Evolutionary conservation across 2,113 vertebrate genomes (phyloP).

Genomic region (Circaetus cinerascens): DNA sequence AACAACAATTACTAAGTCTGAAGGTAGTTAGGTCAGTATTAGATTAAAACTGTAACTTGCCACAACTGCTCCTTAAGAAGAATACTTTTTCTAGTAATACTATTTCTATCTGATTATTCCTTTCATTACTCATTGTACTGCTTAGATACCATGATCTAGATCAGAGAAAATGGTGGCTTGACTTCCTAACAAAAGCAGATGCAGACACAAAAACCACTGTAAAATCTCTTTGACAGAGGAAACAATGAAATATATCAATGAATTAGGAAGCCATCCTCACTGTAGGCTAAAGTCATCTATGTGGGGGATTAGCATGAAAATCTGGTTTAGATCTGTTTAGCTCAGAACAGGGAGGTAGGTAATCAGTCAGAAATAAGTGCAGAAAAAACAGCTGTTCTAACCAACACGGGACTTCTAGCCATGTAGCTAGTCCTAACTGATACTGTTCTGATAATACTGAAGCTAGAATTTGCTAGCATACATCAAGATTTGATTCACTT

Average conservation of each 20-base stretch:
- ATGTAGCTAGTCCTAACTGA: rapidly evolving
- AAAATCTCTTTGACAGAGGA: neutral
- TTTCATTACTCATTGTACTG: neutral
- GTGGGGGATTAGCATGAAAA: neutral
- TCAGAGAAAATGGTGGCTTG: neutral
- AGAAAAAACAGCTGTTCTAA: neutral
- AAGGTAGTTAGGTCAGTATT: neutral
- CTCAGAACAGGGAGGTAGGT: neutral
- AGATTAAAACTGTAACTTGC: neutral
- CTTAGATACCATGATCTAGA: neutral
- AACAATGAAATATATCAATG: neutral
- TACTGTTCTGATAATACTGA: neutral
- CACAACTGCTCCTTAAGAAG: neutral
- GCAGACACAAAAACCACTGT: neutral
- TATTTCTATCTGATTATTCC: neutral
- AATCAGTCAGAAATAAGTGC: neutral
- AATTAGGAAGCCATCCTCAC: neutral
- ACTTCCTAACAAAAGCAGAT: neutral
- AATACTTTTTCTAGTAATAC: neutral
- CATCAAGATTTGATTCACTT: neutral
- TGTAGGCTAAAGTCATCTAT: neutral
- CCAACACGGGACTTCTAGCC: neutral
- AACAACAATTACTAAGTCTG: neutral
- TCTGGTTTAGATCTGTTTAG: neutral
- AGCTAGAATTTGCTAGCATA: neutral